Evolutionary conservation across 2,797 vertebrate species (phyloP).

Genomic region (Enteromius thamalakanensis): DNA sequence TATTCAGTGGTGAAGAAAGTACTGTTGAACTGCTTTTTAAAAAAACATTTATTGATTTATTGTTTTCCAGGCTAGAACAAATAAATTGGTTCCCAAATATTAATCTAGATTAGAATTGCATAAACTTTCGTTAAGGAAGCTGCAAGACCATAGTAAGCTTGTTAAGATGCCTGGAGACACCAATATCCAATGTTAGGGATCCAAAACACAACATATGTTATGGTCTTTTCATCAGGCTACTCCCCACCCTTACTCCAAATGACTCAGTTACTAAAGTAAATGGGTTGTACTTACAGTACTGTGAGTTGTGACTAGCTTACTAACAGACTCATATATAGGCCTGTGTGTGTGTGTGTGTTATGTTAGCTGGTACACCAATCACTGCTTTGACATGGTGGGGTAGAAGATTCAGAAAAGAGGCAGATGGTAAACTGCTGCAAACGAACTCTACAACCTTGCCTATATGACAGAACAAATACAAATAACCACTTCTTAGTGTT

Average conservation of each 20-base stretch:
- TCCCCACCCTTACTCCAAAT: neutral
- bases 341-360: neutral
- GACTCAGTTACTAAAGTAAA: neutral
- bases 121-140: neutral
- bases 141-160: neutral
- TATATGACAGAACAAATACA: neutral
- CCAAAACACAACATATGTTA: neutral
- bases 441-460: neutral
- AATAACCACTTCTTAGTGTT: neutral
- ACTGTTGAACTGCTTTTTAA: neutral
- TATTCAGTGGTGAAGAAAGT: neutral
- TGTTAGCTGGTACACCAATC: constrained; percentile 32
- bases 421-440: constrained; percentile 16
- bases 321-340: neutral
- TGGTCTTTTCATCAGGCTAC: neutral
- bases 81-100: neutral
- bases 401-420: neutral
- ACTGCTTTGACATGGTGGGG: constrained; percentile 2
- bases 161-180: neutral
- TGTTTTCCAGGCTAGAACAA: neutral
- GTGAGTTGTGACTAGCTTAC: neutral
- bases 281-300: neutral
- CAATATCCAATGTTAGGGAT: neutral
- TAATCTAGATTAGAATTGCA: neutral
- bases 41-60: neutral